Evolutionary conservation across 2,113 vertebrate species (phyloP), one percentile per base, ranked within the genome.

Genomic region (Labeo catla): DNA sequence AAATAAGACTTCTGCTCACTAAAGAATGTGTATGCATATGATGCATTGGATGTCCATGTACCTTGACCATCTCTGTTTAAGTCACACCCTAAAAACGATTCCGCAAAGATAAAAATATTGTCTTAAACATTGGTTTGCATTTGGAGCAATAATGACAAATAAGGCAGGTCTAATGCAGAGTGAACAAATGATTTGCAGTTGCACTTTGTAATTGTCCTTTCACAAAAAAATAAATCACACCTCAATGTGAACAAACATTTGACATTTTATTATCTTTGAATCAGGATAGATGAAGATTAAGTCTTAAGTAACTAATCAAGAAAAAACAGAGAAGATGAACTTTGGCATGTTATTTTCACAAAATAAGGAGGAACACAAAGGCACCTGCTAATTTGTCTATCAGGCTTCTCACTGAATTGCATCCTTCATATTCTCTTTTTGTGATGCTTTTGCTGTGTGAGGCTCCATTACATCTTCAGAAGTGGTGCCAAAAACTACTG

Each of bases 401-500:
- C 28, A 61, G 10, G 19, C 23, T 52, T 83, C 70, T 43, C 57
- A 77, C 47, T 10, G 52, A 65, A 23, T 43, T 68, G 21, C 15
- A 39, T 91, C 76, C 1, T 87, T 76, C 47, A 87, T 90, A 34
- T 83, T 82, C 0, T 90, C 63, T 23, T 45, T 83, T 45, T 86
- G 82, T 11, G 66, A 28, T 4, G 86, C 88, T 57, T 10, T 73
- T 1, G 15, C 57, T 81, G 76, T 86, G 16, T 34, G 89, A 87
- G 93, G 88, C 57, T 95, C 93, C 79, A 92, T 88, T 9, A 93
- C 87, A 2, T 92, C 93, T 82, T 96, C 95, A 19, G 93, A 92
- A 84, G 92, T 93, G 88, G 92, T 90, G 39, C 93, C 93, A 90
- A 93, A 95, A 87, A 88, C n/a, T 0, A 84, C 86, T 4, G 28